A percentile compares a stretch with the other conserved stretches of the same genome.
phyloP scores from a whole-genome alignment of 2,797 vertebrate species.

The Clamator glandarius region DNA sequence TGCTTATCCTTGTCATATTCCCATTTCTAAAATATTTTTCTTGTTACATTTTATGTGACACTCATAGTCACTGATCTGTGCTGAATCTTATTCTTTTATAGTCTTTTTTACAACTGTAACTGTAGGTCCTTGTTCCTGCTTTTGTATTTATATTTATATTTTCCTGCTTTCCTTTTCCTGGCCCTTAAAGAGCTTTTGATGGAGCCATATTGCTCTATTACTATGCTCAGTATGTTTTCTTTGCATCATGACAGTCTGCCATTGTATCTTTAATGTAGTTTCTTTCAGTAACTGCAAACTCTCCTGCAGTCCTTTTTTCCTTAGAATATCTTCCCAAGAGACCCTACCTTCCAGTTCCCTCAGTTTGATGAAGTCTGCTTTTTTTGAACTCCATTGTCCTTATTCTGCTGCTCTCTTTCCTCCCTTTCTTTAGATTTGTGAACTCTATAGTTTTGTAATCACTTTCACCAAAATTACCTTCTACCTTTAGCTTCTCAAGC shows the following conservation, averaged over 20 bases:
- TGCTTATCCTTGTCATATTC: neutral
- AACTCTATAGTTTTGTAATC: slow-evolving; percentile 34
- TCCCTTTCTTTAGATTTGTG: slow-evolving; percentile 29
- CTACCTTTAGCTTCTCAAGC: slow-evolving; percentile 5
- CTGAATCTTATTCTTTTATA: neutral
- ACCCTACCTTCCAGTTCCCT: slow-evolving; percentile 18
- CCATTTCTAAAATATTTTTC: neutral
- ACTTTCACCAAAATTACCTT: slow-evolving; percentile 25
- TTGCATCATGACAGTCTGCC: neutral
- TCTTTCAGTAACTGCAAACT: neutral
- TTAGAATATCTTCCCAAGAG: slow-evolving; percentile 44
- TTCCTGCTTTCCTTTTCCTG: neutral
- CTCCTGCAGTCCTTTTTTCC: slow-evolving; percentile 8
- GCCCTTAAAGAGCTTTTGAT: slow-evolving; percentile 5
- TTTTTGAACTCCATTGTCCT: slow-evolving; percentile 32
- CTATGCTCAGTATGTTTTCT: neutral
- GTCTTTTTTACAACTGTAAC: neutral
- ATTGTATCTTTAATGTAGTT: slow-evolving; percentile 23
- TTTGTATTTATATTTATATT: slow-evolving; percentile 7
- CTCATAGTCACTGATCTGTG: neutral
- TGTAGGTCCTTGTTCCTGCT: neutral
- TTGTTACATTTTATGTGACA: neutral
- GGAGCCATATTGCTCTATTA: neutral
- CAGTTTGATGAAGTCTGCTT: slow-evolving; percentile 31
- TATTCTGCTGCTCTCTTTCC: slow-evolving; percentile 12